phyloP scores from a whole-genome alignment of 2,113 vertebrate species.

The Oenanthe melanoleuca region DNA sequence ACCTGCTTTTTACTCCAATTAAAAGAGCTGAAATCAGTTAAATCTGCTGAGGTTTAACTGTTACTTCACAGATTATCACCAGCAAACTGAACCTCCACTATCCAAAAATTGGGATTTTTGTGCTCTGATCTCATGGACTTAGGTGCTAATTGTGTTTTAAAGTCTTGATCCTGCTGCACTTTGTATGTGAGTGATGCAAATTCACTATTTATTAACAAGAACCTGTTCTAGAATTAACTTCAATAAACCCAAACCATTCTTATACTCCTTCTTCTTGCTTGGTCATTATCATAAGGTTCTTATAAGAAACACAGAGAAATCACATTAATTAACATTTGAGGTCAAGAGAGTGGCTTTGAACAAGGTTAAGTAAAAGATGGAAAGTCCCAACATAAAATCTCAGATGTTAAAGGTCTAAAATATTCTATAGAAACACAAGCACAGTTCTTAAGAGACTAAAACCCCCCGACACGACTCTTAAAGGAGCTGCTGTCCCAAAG shows the following conservation, averaged over 20 bases:
- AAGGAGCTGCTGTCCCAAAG: not conserved
- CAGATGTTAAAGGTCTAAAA: not conserved
- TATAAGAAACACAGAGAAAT: not conserved
- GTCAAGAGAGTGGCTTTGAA: not conserved
- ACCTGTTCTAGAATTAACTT: not conserved
- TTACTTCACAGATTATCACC: not conserved
- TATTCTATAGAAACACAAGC: not conserved
- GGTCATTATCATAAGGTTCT: not conserved
- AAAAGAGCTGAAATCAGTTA: not conserved
- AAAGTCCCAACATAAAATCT: not conserved
- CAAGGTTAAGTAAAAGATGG: not conserved
- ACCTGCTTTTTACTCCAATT: not conserved
- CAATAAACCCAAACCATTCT: not conserved
- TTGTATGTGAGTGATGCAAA: not conserved
- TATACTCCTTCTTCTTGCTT: not conserved
- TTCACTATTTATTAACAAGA: not conserved
- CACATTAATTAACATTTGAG: not conserved
- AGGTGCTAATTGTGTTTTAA: not conserved
- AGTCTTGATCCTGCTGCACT: not conserved
- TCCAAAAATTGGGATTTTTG: not conserved
- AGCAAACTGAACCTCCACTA: not conserved
- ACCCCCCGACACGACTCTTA: not conserved
- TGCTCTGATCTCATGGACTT: not conserved
- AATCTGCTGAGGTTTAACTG: not conserved
- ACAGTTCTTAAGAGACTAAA: not conserved